These are phyloP conservation scores for Sphinx pinastri DNA, from an alignment of 2,888 invertebrate genomes.

Conservation along the genomic window DNA sequence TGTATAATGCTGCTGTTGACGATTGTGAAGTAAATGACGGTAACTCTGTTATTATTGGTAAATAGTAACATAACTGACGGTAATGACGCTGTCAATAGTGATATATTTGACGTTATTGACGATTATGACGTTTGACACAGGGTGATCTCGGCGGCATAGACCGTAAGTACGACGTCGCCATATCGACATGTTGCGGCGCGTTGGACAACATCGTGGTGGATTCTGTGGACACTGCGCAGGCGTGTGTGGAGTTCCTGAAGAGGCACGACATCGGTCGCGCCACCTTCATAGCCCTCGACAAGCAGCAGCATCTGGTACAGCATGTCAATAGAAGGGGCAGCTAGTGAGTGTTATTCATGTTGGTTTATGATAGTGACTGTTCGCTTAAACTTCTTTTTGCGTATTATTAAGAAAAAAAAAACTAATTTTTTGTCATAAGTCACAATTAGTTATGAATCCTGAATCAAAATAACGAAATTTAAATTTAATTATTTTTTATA, in stretches of 20 bases:
- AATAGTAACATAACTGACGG: too few species aligned
- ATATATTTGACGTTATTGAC: background rate
- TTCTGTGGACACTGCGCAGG: constrained; percentile 91
- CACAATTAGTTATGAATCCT: too few species aligned
- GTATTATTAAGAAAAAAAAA: too few species aligned
- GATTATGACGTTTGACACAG: constrained; percentile 68
- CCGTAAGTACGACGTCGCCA: constrained; percentile 95
- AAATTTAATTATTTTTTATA: too few species aligned
- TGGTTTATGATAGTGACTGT: too few species aligned
- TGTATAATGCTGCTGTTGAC: too few species aligned
- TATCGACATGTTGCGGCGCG: constrained; percentile 96
- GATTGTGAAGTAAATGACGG: too few species aligned
- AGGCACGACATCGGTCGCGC: constrained; percentile 90
- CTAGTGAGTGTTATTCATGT: constrained; percentile 55
- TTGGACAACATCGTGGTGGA: constrained; percentile 97
- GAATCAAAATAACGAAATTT: too few species aligned
- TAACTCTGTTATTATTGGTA: too few species aligned
- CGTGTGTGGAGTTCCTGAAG: constrained; percentile 92
- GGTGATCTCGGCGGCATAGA: constrained; percentile 98
- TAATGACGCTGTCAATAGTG: too few species aligned
- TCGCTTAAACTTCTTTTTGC: too few species aligned
- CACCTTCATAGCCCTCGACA: constrained; percentile 95
- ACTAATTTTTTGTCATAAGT: too few species aligned
- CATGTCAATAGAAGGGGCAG: constrained; percentile 41
- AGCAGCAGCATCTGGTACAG: constrained; percentile 86